Conservation (phyloP, 1,140 invertebrate species). For the Ericerus pela region DNA sequence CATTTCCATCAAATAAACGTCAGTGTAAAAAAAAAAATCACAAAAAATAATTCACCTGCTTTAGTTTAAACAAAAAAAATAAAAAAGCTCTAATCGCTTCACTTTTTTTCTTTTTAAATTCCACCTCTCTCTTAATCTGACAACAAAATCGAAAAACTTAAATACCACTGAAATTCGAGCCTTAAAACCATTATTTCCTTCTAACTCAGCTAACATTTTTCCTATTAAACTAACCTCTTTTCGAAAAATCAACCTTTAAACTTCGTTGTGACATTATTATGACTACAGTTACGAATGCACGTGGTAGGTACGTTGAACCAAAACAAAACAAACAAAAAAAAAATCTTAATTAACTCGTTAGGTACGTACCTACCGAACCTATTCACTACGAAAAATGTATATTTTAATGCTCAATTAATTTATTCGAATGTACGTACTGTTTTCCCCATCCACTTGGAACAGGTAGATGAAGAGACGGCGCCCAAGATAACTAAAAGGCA, state of each 20-base stretch:
- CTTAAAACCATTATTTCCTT: no score
- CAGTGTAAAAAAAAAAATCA: no score
- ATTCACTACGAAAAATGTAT: background rate
- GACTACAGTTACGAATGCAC: background rate
- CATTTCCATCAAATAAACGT: no score
- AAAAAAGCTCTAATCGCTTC: no score
- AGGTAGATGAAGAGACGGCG: constrained; percentile 14
- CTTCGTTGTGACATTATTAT: background rate
- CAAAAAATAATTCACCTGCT: no score
- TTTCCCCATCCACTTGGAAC: constrained; percentile 19
- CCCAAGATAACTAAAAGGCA: constrained; percentile 9
- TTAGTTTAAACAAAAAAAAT: no score
- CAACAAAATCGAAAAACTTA: background rate
- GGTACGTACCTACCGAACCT: background rate
- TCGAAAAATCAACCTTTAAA: background rate
- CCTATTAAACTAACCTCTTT: background rate
- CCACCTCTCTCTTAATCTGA: background rate
- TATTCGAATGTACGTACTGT: constrained; percentile 19
- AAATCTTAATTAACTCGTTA: no score
- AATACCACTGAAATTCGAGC: no score
- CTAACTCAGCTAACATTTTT: no score
- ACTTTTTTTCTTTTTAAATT: background rate
- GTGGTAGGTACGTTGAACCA: no score
- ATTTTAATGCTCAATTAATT: background rate
- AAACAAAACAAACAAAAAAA: no score